phyloP scores from a whole-genome alignment of 2,797 vertebrate species.

The Centroberyx gerrardi region DNA sequence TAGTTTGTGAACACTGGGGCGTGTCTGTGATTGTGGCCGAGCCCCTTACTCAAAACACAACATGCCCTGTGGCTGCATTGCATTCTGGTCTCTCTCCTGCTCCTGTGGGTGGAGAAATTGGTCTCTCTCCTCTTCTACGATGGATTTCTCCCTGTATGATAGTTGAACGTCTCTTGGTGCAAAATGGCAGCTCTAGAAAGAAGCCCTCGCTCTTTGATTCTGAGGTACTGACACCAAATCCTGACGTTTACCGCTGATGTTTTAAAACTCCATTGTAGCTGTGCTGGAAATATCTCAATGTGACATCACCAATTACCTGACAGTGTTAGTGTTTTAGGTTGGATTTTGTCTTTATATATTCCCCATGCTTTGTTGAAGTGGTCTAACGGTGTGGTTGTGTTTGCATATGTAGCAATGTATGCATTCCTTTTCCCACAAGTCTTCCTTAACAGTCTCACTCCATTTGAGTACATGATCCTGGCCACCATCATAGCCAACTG shows the following conservation, averaged over 20 bases:
- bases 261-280: too few relatives aligned
- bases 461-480: conserved; percentile 99
- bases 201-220: not conserved
- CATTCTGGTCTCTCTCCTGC: too few relatives aligned
- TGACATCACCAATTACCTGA: too few relatives aligned
- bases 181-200: not conserved
- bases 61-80: too few relatives aligned
- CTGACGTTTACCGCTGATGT: too few relatives aligned
- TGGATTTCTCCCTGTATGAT: not conserved
- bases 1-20: not conserved
- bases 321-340: too few relatives aligned
- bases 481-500: conserved; percentile 99
- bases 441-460: conserved; percentile 89
- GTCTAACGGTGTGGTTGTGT: not conserved
- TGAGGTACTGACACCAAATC: not conserved
- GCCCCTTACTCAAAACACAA: not conserved
- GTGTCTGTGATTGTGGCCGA: not conserved
- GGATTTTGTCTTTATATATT: not conserved
- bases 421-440: not conserved
- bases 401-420: not conserved
- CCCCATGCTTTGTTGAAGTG: not conserved
- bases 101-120: too few relatives aligned
- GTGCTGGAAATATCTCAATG: too few relatives aligned
- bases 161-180: not conserved
- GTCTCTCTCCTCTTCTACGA: too few relatives aligned